Percentiles rank a stretch among this genome's conserved stretches.
Evolutionary conservation across 1,140 invertebrate species (phyloP).

Genomic region (Melanaphis sacchari): DNA sequence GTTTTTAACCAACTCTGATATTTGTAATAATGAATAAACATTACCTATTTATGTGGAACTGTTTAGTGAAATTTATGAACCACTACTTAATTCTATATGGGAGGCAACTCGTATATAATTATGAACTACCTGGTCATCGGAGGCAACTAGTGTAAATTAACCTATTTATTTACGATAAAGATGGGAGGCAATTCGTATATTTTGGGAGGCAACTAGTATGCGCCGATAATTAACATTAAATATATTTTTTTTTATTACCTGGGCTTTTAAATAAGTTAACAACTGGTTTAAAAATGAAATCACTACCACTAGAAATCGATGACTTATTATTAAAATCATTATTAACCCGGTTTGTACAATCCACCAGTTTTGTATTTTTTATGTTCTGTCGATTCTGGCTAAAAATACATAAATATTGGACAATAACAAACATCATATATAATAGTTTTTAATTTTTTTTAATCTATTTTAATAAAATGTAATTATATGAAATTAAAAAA

Average conservation of each 20-base stretch:
- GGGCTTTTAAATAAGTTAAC: not conserved
- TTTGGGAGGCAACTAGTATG: too few relatives aligned
- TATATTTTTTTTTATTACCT: not conserved
- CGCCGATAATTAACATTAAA: not conserved
- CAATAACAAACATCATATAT: not conserved
- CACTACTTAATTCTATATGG: too few relatives aligned
- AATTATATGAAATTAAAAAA: not conserved
- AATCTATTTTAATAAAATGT: not conserved
- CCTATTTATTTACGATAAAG: too few relatives aligned
- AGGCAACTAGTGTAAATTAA: too few relatives aligned
- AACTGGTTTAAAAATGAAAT: conserved; percentile 41
- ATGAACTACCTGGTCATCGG: too few relatives aligned
- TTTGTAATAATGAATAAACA: too few relatives aligned
- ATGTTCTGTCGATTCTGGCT: not conserved
- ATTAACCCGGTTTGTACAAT: too few relatives aligned
- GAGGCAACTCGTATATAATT: too few relatives aligned
- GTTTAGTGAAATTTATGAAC: too few relatives aligned
- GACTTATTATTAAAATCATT: not conserved
- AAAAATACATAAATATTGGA: not conserved
- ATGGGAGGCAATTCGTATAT: too few relatives aligned
- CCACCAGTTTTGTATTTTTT: not conserved
- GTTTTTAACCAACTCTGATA: too few relatives aligned
- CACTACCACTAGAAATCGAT: not conserved
- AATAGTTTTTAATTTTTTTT: not conserved
- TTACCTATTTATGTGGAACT: too few relatives aligned